Base-by-base conservation (phyloP, 2,888 invertebrate species). In the Epistrophe eligans region DNA sequence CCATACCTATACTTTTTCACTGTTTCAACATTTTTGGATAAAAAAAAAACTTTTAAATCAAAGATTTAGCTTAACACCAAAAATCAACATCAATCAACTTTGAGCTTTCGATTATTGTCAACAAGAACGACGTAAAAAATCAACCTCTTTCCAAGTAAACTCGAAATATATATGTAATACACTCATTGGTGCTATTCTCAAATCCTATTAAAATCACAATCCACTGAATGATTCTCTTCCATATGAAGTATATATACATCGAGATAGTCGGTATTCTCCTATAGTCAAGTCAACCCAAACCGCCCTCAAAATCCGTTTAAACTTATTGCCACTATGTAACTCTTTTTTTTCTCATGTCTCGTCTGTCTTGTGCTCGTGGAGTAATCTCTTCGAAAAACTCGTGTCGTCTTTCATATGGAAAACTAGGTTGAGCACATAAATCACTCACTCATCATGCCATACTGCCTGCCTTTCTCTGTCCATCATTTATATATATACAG, bases 341-440 rank as follows among this genome's bases (percentile, higher is more conserved):
- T 48, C 17, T 43, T 62, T 40, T 60, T 35, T 62, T 15, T 40
- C 17, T 38, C 58, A 7, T 58, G 35, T 60, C 40, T 19, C 40
- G 32, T 67, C n/a, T 28, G 28, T 55, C 70, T 55, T 40, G 3
- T 55, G 52, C 19, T 72, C 19, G 13, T 50, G 40, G 17, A 48
- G 52, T 77, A 77, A 74, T 60, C 76, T 40, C 64, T 73, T 76
- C 19, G 28, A 77, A 70, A 81, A 24, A 24, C 60, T 55, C 40
- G 40, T 55, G 70, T 70, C 35, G 24, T 48, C 66, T 40, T 38
- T 35, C 55, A 71, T 66, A 67, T 67, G 80, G 24, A 79, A 77
- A 85, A 81, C 80, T 81, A 70, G 81, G 77, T 81, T 85, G 70
- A 85, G 77, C 62, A 73, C 74, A 85, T 85, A 85, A 85, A 85